phyloP scores from a whole-genome alignment of 2,888 invertebrate genomes.

The Actias luna region DNA sequence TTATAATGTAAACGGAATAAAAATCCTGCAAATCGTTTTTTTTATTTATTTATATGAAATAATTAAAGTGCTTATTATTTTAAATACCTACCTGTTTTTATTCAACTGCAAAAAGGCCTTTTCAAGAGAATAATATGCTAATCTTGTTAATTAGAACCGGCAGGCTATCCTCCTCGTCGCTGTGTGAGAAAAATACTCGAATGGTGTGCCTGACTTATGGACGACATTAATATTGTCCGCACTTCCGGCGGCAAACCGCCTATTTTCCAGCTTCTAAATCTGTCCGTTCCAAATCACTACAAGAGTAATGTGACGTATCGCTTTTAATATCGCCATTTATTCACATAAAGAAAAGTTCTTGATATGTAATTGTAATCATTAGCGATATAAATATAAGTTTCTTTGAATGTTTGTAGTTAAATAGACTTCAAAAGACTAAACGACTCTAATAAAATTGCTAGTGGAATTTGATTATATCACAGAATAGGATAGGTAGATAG shows the following conservation, averaged over 20 bases:
- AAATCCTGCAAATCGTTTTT: not conserved
- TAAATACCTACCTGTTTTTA: constrained; percentile 30
- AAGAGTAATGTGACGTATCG: constrained; percentile 23
- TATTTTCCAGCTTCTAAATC: constrained; percentile 59
- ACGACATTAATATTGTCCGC: constrained; percentile 74
- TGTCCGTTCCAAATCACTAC: constrained; percentile 36
- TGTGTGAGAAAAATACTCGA: constrained; percentile 70
- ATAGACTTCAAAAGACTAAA: no score
- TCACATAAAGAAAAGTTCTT: no score
- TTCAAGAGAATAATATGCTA: constrained; percentile 68
- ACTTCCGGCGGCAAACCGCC: constrained; percentile 63
- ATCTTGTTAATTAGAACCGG: constrained; percentile 77
- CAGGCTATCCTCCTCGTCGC: constrained; percentile 60
- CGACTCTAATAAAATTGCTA: no score
- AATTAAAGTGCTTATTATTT: not conserved
- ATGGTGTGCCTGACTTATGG: constrained; percentile 68
- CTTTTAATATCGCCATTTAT: no score
- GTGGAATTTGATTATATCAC: no score
- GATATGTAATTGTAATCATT: no score
- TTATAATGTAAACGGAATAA: not conserved
- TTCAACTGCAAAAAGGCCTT: constrained; percentile 50
- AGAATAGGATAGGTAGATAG: no score
- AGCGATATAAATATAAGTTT: no score
- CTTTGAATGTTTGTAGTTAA: no score
- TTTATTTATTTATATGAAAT: not conserved